phyloP scores from a whole-genome alignment of 2,888 invertebrate genomes.

The Tromatobia lineatoria region DNA sequence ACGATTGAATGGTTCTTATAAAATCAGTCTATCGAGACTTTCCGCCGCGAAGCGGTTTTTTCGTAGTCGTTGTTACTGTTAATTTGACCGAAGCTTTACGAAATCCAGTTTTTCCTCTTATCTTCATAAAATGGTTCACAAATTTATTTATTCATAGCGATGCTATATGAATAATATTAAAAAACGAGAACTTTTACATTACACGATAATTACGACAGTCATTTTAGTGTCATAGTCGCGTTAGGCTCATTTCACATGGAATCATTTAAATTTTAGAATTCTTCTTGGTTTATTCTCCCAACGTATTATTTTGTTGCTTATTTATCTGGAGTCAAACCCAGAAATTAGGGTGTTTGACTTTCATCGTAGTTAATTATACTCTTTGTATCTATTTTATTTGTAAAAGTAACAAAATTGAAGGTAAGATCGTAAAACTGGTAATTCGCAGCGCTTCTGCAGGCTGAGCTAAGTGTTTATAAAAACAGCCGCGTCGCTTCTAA shows the following conservation, averaged over 20 bases:
- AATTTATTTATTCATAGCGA: too few species aligned
- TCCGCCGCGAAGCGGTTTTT: conserved; percentile 37
- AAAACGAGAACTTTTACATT: not conserved
- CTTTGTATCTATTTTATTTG: not conserved
- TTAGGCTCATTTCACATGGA: not conserved
- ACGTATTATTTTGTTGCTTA: not conserved
- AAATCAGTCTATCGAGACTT: conserved; percentile 65
- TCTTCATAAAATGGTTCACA: not conserved
- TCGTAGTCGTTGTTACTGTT: conserved; percentile 55
- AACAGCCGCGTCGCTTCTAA: conserved; percentile 54
- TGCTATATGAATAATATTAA: not conserved
- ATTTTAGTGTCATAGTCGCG: not conserved
- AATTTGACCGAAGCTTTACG: conserved; percentile 23
- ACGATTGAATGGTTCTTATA: conserved; percentile 43
- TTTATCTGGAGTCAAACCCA: too few species aligned
- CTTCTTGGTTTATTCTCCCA: not conserved
- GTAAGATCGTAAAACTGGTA: conserved; percentile 5
- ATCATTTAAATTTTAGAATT: not conserved
- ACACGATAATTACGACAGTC: not conserved
- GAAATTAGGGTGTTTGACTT: not conserved
- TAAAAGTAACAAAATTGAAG: not conserved
- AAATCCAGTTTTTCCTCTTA: conserved; percentile 12
- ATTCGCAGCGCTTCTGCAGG: not conserved
- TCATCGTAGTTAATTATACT: not conserved
- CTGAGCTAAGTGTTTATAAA: conserved; percentile 47